phyloP scores from a whole-genome alignment of 35 echinoderm and acorn worm genomes.

The Anneissia japonica region DNA sequence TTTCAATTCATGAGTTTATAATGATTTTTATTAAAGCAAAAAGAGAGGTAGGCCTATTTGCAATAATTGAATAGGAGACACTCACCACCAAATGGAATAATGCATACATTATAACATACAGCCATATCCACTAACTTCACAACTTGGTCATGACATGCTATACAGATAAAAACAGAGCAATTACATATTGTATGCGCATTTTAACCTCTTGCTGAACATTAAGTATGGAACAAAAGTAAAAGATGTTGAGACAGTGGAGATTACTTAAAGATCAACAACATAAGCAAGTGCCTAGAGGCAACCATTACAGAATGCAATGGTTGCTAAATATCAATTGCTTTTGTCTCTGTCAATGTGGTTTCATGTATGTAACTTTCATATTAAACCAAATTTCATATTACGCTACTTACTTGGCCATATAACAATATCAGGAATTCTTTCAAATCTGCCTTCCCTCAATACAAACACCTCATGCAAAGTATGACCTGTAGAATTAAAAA shows the following conservation, averaged over 20 bases:
- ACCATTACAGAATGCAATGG: too few relatives aligned
- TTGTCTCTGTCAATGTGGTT: too few relatives aligned
- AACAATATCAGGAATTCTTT: conserved; percentile 94
- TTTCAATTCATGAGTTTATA: too few relatives aligned
- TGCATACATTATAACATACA: conserved; percentile 65
- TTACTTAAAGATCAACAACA: too few relatives aligned
- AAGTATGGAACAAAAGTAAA: too few relatives aligned
- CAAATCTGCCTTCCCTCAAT: conserved; percentile 69
- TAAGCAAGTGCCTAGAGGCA: too few relatives aligned
- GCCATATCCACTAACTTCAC: conserved; percentile 70
- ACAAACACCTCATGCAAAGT: conserved; percentile 88
- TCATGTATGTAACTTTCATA: background rate
- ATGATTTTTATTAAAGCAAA: too few relatives aligned
- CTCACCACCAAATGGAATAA: conserved; percentile 98
- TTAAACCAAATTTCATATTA: background rate
- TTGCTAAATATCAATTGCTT: too few relatives aligned
- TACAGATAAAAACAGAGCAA: conserved; percentile 34
- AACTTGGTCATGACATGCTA: conserved; percentile 72
- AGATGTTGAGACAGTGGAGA: too few relatives aligned
- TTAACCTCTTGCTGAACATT: too few relatives aligned
- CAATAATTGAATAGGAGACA: background rate
- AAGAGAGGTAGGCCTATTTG: too few relatives aligned
- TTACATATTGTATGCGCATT: too few relatives aligned
- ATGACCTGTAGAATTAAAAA: conserved; percentile 68
- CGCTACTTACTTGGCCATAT: conserved; percentile 83